Evolutionary conservation across 2,113 vertebrate species (phyloP), one percentile per base, ranked within the genome.

Genomic region (Pseudorectes ferrugineus): DNA sequence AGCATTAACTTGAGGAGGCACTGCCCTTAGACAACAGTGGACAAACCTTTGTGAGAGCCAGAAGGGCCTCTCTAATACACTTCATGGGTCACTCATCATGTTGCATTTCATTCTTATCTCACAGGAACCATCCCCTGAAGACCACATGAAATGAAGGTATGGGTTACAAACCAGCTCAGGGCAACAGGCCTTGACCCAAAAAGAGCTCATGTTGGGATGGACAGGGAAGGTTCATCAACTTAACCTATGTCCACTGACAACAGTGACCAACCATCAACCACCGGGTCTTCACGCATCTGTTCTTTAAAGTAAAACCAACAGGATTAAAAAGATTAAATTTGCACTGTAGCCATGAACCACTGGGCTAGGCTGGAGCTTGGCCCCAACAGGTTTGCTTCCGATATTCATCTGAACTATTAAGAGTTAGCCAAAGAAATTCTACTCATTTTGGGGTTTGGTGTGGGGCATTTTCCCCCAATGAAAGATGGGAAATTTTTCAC

Each of bases 341-440:
- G 66, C 63, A n/a, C n/a, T n/a, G 22, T 36, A 54, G 79, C 68
- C 61, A 70, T 29, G 71, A 76, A 73, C 15, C 18, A 25, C 61
- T 2, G 3, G 66, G 68, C 70, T 23, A 24, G 26, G 42, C 15
- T 77, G 68, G 57, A 3, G 1, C 24, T 6, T 45, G 71, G 81
- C 82, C 91, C 86, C 86, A 96, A 66, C 42, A 72, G 24, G 23
- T 73, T 75, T 82, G 76, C 35, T 93, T 70, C 17, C 62, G 91
- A 68, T 73, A 89, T 52, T 70, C 52, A 93, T 36, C 77, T 21
- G 43, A 91, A 65, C 38, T 66, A 51, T 40, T 57, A 58, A 31
- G n/a, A 54, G 31, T 12, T 14, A 72, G 33, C 33, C 57, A 63
- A 70, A 84, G 40, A 25, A 77, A 48, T 14, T 65, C 21, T 45